phyloP scores from a whole-genome alignment of 2,888 invertebrate genomes.

The Drosophila demipolita region DNA sequence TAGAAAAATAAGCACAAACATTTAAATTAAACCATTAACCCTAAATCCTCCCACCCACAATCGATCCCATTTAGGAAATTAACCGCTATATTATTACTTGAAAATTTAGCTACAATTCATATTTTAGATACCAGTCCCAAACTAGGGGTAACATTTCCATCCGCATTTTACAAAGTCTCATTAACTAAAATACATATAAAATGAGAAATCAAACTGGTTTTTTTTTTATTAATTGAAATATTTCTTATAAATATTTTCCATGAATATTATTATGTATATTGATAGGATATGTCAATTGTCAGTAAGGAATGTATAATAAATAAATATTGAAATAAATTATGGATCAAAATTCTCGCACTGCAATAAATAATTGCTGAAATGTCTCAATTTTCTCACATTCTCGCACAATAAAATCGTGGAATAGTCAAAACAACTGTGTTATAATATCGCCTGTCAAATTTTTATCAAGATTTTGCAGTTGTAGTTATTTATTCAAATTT shows the following conservation, averaged over 20 bases:
- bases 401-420: not conserved
- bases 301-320: not conserved
- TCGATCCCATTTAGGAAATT: not conserved
- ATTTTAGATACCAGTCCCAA: not conserved
- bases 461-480: not conserved
- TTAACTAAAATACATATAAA: not conserved
- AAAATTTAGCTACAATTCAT: too few species aligned
- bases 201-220: not conserved
- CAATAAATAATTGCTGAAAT: not conserved
- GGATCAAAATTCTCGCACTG: not conserved
- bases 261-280: too few species aligned
- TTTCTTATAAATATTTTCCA: too few species aligned
- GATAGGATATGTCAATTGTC: not conserved
- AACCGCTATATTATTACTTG: too few species aligned
- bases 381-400: not conserved
- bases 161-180: not conserved
- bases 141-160: not conserved
- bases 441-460: not conserved
- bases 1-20: not conserved
- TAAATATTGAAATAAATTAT: not conserved
- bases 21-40: not conserved
- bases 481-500: not conserved
- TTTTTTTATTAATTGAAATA: too few species aligned
- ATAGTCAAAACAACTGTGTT: conserved; percentile 9
- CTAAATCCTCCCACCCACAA: not conserved